Conservation (phyloP, 2,888 invertebrate genomes). For the Taenaris catops region DNA sequence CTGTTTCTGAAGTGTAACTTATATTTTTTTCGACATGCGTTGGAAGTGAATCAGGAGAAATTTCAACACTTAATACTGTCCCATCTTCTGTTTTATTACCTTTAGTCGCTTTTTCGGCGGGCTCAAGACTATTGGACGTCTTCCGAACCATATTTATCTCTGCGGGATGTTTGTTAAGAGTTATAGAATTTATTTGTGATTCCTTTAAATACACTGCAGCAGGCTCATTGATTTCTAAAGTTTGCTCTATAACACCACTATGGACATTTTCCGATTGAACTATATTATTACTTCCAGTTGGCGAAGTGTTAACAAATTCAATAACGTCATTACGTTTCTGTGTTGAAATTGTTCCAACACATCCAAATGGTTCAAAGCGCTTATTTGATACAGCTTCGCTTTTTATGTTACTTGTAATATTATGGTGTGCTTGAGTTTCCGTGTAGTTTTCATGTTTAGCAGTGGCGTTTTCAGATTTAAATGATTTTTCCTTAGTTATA, state of each 20-base stretch:
- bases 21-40: background rate
- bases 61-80: background rate
- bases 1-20: background rate
- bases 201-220: too few species aligned
- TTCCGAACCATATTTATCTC: background rate
- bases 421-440: background rate
- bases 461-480: too few species aligned
- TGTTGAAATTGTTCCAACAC: background rate
- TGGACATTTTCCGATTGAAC: background rate
- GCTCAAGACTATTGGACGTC: background rate
- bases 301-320: background rate
- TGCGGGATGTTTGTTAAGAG: conserved; percentile 8
- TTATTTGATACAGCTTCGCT: conserved; percentile 3
- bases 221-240: too few species aligned
- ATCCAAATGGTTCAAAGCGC: conserved; percentile 3
- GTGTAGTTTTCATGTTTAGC: background rate
- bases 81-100: background rate
- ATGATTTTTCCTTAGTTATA: conserved; percentile 6
- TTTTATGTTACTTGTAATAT: background rate
- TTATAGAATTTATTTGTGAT: conserved; percentile 10
- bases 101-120: background rate
- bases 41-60: background rate
- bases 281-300: background rate
- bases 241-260: too few species aligned
- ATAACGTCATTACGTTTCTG: conserved; percentile 3